Percentiles rank a stretch among this genome's conserved stretches.
These are phyloP conservation scores for Apistogramma diplotaenia DNA, from an alignment of 2,113 vertebrate genomes.

Conservation along the genomic window DNA sequence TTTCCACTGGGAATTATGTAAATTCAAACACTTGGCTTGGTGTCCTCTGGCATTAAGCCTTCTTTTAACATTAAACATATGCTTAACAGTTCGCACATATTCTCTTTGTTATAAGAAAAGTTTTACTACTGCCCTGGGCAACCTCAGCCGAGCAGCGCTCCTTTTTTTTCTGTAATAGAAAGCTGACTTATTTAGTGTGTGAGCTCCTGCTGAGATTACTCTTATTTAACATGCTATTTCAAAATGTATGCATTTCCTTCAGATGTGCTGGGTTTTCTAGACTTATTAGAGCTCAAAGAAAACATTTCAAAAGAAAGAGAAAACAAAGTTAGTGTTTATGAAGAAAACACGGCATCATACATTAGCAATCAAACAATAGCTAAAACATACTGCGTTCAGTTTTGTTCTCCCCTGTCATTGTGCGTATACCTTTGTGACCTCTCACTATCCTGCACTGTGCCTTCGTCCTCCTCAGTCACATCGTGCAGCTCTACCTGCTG, in stretches of 20 bases:
- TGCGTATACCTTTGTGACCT: background rate
- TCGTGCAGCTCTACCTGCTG: background rate
- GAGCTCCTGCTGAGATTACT: background rate
- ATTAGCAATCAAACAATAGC: background rate
- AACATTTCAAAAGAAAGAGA: background rate
- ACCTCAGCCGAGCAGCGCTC: background rate
- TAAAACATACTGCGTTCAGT: background rate
- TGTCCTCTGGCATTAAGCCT: constrained; percentile 3
- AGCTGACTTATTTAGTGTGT: background rate
- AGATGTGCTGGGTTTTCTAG: background rate
- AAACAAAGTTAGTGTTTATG: background rate
- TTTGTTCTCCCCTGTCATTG: background rate
- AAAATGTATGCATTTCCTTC: background rate
- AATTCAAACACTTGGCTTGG: constrained; percentile 24
- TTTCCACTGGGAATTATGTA: constrained; percentile 20
- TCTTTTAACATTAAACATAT: constrained; percentile 43
- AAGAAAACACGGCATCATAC: background rate
- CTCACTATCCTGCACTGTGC: background rate
- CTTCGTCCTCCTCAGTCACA: background rate
- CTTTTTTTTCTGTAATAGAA: background rate
- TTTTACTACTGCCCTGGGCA: constrained; percentile 12
- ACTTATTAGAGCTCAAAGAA: background rate
- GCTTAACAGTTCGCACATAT: constrained; percentile 1
- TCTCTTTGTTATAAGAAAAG: constrained; percentile 11
- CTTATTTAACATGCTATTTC: background rate